These are phyloP conservation scores for Pseudotriccus pelzelni DNA, from an alignment of 2,797 vertebrate species.

Conservation along the genomic window DNA sequence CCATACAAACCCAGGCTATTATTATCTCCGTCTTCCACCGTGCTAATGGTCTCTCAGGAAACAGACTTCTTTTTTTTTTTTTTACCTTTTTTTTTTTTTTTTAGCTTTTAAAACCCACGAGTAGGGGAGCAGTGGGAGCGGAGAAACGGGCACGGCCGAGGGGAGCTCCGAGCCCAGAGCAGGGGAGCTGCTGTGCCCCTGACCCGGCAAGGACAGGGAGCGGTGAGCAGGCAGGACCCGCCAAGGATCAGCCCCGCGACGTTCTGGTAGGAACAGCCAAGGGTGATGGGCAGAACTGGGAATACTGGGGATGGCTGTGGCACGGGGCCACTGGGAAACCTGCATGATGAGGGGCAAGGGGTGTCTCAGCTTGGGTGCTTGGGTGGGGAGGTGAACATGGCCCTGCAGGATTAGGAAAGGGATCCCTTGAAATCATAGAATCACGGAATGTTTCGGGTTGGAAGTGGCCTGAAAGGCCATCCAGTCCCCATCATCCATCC, in stretches of 20 bases:
- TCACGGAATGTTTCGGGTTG: background rate
- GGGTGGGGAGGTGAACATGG: background rate
- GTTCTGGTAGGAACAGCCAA: background rate
- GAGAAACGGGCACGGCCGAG: background rate
- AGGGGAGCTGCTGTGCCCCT: background rate
- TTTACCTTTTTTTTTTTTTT: background rate
- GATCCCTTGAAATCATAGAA: background rate
- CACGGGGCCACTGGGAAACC: background rate
- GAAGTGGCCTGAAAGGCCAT: background rate
- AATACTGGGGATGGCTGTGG: background rate
- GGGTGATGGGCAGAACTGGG: background rate
- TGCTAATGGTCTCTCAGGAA: slow-evolving; percentile 63
- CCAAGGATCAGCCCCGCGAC: rapidly evolving
- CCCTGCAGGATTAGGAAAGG: rapidly evolving
- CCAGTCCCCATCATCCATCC: background rate
- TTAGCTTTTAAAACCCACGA: background rate
- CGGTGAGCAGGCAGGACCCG: background rate
- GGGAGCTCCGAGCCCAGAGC: rapidly evolving
- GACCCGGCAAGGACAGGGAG: background rate
- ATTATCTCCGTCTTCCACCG: slow-evolving; percentile 40
- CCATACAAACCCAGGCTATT: slow-evolving; percentile 29
- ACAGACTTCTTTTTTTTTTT: background rate
- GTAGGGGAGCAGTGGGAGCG: rapidly evolving
- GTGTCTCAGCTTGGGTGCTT: background rate
- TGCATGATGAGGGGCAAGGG: background rate